Evolutionary conservation across 2,113 vertebrate genomes (phyloP).

Genomic region (Bos taurus): DNA sequence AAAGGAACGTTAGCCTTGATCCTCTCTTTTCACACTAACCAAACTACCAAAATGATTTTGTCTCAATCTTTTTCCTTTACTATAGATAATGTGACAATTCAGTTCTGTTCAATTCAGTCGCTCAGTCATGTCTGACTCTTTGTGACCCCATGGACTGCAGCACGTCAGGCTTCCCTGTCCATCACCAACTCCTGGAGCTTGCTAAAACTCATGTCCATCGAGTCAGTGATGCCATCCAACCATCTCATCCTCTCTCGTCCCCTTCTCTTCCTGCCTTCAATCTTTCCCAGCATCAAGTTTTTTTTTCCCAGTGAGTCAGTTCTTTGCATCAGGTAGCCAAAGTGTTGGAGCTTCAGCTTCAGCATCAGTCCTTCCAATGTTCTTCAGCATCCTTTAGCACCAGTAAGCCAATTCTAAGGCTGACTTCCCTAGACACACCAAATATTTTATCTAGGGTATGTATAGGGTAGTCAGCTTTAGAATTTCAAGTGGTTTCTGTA

Average conservation of each 20-base stretch:
- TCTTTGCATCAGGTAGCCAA: neutral
- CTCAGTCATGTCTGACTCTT: neutral
- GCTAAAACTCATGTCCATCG: neutral
- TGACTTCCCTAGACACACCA: neutral
- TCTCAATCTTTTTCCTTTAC: neutral
- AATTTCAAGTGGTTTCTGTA: neutral
- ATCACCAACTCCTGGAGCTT: neutral
- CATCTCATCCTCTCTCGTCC: neutral
- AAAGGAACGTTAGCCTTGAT: neutral
- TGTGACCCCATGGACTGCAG: neutral
- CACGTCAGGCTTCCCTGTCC: neutral
- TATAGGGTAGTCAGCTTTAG: neutral
- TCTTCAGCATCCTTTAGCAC: neutral
- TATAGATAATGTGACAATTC: neutral
- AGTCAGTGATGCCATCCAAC: neutral
- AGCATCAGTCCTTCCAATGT: neutral
- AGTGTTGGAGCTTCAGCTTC: neutral
- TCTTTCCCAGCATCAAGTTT: neutral
- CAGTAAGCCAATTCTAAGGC: neutral
- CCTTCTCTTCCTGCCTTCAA: neutral
- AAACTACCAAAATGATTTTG: neutral
- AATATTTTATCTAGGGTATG: neutral
- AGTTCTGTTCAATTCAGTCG: neutral
- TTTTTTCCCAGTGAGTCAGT: fast-evolving
- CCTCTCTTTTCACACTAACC: neutral